Evolutionary conservation across 2,113 vertebrate species (phyloP).

Genomic region (Ranitomeya variabilis): DNA sequence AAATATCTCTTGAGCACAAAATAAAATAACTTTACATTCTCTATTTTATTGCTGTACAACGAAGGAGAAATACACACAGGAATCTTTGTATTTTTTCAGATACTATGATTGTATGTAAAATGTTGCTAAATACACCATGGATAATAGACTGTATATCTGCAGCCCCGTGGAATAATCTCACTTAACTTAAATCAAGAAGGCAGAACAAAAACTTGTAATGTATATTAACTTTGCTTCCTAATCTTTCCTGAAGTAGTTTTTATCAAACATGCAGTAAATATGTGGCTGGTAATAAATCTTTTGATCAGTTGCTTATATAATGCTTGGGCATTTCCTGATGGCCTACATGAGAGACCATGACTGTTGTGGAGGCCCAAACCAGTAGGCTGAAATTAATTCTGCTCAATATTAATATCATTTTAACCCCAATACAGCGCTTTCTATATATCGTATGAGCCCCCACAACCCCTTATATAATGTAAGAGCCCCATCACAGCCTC

Average conservation of each 20-base stretch:
- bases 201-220: neutral
- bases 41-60: neutral
- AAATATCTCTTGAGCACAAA: neutral
- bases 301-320: too few species aligned
- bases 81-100: neutral
- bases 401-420: too few species aligned
- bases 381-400: too few species aligned
- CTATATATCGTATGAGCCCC: too few species aligned
- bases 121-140: neutral
- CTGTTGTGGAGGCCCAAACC: too few species aligned
- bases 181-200: neutral
- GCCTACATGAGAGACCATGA: too few species aligned
- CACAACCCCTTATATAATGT: too few species aligned
- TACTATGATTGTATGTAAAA: neutral
- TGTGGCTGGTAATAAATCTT: too few species aligned
- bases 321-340: too few species aligned
- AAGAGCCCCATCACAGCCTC: too few species aligned
- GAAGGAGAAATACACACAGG: neutral
- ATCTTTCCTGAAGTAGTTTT: neutral
- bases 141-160: neutral
- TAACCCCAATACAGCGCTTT: too few species aligned
- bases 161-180: neutral
- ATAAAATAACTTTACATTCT: conserved; percentile 7
- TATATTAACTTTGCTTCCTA: too few species aligned
- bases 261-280: neutral